These are phyloP conservation scores for Hippopotamus amphibius DNA, from an alignment of 2,113 vertebrate genomes.

Conservation along the genomic window DNA sequence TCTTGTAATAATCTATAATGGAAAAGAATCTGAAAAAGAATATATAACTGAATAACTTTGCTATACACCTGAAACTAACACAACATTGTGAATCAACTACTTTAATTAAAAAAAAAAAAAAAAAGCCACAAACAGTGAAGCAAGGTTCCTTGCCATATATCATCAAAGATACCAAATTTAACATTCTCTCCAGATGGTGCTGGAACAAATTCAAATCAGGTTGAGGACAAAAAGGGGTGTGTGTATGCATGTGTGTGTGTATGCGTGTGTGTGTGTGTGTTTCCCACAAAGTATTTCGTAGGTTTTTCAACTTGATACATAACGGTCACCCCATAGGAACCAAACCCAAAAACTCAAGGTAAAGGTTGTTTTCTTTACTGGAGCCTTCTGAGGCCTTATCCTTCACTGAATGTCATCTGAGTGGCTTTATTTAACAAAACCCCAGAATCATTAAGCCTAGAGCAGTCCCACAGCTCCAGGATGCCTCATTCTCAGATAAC, in stretches of 20 bases:
- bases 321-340: neutral
- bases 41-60: neutral
- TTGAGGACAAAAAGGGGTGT: neutral
- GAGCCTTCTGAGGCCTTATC: neutral
- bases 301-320: slow-evolving; percentile 40
- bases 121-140: neutral
- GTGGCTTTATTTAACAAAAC: slow-evolving; percentile 53
- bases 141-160: neutral
- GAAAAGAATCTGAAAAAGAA: neutral
- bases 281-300: neutral
- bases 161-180: slow-evolving; percentile 36
- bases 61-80: neutral
- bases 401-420: slow-evolving; percentile 17
- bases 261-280: too few species aligned
- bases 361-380: slow-evolving; percentile 34
- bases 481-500: slow-evolving; percentile 56
- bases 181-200: slow-evolving; percentile 39
- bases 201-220: slow-evolving; percentile 35
- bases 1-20: too few species aligned
- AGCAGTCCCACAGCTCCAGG: slow-evolving; percentile 25
- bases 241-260: too few species aligned
- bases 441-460: slow-evolving; percentile 44
- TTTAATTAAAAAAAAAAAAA: neutral
- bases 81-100: neutral
- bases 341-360: slow-evolving; percentile 23